These are phyloP conservation scores for Pristionchus mayeri DNA, from an alignment of 2,888 invertebrate genomes.

Conservation along the genomic window DNA sequence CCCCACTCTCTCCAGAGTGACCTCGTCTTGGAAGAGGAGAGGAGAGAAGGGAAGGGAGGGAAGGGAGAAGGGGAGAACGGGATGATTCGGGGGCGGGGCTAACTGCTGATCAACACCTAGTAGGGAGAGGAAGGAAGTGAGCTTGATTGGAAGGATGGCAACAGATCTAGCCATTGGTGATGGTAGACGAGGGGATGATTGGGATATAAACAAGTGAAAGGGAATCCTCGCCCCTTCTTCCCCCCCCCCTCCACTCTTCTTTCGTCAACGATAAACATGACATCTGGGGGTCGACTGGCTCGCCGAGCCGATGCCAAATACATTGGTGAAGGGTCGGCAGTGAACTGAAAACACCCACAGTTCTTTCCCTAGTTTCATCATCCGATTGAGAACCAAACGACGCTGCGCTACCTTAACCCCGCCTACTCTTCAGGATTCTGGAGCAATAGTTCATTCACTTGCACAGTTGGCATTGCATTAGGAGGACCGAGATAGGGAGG, in stretches of 20 bases:
- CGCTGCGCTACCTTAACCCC: neutral
- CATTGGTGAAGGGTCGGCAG: neutral
- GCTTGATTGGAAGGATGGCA: too few relatives aligned
- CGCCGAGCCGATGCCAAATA: neutral
- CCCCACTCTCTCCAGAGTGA: slow-evolving; percentile 22
- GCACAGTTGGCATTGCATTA: too few relatives aligned
- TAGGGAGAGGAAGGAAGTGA: too few relatives aligned
- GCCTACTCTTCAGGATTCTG: too few relatives aligned
- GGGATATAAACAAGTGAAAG: slow-evolving; percentile 45
- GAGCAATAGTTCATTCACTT: too few relatives aligned
- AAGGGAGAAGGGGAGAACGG: neutral
- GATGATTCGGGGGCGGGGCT: neutral
- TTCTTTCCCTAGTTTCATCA: neutral
- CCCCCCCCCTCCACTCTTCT: neutral
- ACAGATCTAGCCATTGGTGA: neutral
- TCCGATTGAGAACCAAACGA: neutral
- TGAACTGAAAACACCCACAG: neutral
- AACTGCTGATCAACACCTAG: neutral
- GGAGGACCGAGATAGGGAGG: too few relatives aligned
- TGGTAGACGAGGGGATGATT: neutral
- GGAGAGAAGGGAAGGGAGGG: neutral
- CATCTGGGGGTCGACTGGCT: slow-evolving; percentile 41
- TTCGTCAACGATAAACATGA: slow-evolving; percentile 37
- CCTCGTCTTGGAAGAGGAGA: neutral
- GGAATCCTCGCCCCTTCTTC: slow-evolving; percentile 17